phyloP scores from a whole-genome alignment of 2,797 vertebrate genomes.

The Poecilia wingei region DNA sequence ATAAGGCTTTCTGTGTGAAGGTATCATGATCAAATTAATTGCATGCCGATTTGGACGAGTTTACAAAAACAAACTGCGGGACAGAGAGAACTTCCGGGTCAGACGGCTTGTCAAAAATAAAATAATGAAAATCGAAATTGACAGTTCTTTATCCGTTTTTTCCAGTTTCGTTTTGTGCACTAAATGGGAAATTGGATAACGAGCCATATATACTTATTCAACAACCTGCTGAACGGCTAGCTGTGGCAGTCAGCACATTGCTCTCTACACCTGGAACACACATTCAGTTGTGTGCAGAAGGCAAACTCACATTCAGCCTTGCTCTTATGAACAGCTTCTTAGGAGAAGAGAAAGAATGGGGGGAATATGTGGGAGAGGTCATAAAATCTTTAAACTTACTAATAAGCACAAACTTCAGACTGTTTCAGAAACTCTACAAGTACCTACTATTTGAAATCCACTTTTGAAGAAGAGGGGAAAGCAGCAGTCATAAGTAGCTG shows the following conservation, averaged over 20 bases:
- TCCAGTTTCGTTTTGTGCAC: no score
- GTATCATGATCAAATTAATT: no score
- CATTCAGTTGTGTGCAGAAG: constrained; percentile 45
- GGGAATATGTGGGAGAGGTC: constrained; percentile 32
- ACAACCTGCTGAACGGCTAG: not conserved
- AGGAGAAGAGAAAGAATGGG: constrained; percentile 11
- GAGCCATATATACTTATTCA: not conserved
- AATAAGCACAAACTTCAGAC: constrained; percentile 67
- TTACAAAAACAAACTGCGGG: no score
- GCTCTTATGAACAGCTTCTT: constrained; percentile 36
- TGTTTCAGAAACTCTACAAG: constrained; percentile 49
- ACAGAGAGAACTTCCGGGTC: no score
- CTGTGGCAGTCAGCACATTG: not conserved
- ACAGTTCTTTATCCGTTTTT: no score
- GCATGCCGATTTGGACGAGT: no score
- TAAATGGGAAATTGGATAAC: no score
- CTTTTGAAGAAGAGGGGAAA: constrained; percentile 60
- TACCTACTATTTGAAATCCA: constrained; percentile 63
- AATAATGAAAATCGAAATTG: no score
- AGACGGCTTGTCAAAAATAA: no score
- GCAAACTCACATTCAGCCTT: constrained; percentile 25
- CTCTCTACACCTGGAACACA: not conserved
- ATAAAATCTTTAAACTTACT: constrained; percentile 87
- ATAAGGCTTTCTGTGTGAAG: no score
- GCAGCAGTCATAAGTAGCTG: constrained; percentile 51